Conservation (phyloP, 2,888 invertebrate species). For the Halocaridina rubra region DNA sequence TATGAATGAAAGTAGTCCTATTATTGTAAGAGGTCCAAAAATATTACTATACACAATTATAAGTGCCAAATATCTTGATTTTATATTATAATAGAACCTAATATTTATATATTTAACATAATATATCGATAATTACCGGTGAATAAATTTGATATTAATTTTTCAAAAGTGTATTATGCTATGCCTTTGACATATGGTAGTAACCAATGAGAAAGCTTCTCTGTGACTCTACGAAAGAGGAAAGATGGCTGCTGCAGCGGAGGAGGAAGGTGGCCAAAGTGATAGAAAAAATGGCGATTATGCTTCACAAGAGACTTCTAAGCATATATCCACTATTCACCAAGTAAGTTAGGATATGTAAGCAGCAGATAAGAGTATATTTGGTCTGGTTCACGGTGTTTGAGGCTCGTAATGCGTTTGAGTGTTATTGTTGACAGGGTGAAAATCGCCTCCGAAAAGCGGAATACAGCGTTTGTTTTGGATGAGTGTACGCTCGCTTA, state of each 20-base stretch:
- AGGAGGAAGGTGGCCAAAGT: conserved; percentile 61
- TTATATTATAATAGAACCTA: no score
- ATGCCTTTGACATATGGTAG: neutral
- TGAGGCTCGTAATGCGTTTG: neutral
- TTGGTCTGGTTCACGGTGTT: neutral
- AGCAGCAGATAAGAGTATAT: neutral
- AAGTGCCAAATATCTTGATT: no score
- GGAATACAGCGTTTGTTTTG: no score
- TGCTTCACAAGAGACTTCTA: conserved; percentile 49
- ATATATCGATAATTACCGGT: no score
- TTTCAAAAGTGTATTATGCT: conserved; percentile 5
- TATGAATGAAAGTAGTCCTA: no score
- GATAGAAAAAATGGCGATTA: conserved; percentile 62
- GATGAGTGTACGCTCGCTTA: no score
- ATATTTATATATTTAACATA: no score
- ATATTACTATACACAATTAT: no score
- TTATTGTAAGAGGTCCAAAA: no score
- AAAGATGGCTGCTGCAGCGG: conserved; percentile 64
- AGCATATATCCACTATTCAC: conserved; percentile 58
- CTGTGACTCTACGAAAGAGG: conserved; percentile 51
- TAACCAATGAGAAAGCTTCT: conserved; percentile 43
- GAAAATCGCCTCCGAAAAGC: no score
- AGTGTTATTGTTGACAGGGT: conserved; percentile 51
- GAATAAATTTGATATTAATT: no score
- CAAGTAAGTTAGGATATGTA: conserved; percentile 56